These are phyloP conservation scores for Anoura caudifer DNA, from an alignment of 2,113 vertebrate species.

Conservation along the genomic window DNA sequence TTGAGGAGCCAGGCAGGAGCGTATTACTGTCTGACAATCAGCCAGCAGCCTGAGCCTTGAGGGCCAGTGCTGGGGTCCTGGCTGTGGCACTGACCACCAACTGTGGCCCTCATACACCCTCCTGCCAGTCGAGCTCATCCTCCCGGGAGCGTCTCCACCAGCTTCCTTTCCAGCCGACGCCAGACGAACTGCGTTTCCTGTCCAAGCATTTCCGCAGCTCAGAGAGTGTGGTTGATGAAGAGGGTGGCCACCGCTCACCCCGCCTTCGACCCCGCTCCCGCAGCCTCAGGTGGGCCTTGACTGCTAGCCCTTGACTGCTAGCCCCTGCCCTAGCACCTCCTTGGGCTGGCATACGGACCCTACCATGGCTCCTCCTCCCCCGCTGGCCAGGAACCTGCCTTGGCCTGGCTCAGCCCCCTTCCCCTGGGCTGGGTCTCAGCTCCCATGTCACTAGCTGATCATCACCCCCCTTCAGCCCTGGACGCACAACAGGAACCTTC, in stretches of 20 bases:
- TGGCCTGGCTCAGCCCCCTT: not conserved
- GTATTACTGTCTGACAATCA: not conserved
- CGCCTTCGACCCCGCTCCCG: conserved; percentile 91
- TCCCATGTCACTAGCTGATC: not conserved
- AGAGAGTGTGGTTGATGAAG: conserved; percentile 89
- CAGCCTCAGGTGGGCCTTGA: conserved; percentile 90
- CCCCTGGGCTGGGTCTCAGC: not conserved
- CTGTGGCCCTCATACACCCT: not conserved
- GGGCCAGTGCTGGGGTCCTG: not conserved
- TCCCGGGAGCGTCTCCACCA: conserved; percentile 98
- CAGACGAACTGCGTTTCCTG: conserved; percentile 97
- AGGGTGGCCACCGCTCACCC: conserved; percentile 88
- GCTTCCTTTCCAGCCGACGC: conserved; percentile 96
- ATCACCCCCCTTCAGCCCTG: conserved; percentile 84
- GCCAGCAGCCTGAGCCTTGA: not conserved
- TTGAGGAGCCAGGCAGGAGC: not conserved
- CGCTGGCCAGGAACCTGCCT: too few relatives aligned
- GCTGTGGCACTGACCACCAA: not conserved
- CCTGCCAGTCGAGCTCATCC: conserved; percentile 92
- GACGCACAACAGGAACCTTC: conserved; percentile 88
- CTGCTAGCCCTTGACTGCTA: too few relatives aligned
- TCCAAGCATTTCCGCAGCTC: conserved; percentile 98
- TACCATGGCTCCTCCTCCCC: not conserved
- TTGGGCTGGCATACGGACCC: not conserved
- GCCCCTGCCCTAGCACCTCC: not conserved